A percentile compares a stretch with the other conserved stretches of the same genome.
Evolutionary conservation across 2,888 invertebrate species (phyloP).

Genomic region (Cacoxenus indagator): DNA sequence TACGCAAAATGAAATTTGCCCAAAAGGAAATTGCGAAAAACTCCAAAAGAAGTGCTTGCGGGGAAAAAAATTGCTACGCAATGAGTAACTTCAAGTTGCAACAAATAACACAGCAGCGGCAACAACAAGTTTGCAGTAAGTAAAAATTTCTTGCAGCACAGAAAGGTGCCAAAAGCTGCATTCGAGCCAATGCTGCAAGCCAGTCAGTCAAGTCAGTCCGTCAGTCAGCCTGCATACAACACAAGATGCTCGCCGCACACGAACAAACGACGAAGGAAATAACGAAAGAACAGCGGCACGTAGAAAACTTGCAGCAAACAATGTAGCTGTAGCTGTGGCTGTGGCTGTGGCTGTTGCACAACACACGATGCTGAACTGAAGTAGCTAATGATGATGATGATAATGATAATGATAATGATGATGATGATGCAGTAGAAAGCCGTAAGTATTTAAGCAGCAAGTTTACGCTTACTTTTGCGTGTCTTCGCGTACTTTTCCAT

Average conservation of each 20-base stretch:
- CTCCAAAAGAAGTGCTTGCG: not conserved
- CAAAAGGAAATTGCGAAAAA: not conserved
- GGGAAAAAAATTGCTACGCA: not conserved
- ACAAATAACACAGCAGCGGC: not conserved
- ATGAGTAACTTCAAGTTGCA: not conserved
- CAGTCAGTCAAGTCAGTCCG: too few relatives aligned
- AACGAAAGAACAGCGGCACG: not conserved
- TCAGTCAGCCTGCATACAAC: too few relatives aligned
- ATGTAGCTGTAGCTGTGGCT: conserved; percentile 28
- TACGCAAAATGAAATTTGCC: not conserved
- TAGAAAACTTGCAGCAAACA: conserved; percentile 22
- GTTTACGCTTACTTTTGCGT: conserved; percentile 6
- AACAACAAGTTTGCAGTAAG: not conserved
- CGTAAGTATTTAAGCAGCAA: conserved; percentile 4
- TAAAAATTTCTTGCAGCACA: not conserved
- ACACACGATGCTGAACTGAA: not conserved
- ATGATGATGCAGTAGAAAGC: not conserved
- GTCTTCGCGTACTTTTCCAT: not conserved
- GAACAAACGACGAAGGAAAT: not conserved
- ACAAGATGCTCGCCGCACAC: not conserved
- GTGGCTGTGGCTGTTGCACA: not conserved
- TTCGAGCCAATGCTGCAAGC: not conserved
- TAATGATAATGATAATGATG: not conserved
- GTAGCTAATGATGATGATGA: not conserved
- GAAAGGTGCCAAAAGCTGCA: conserved; percentile 4